Conservation (phyloP, 2,888 invertebrate genomes). For the Crioceris asparagi region DNA sequence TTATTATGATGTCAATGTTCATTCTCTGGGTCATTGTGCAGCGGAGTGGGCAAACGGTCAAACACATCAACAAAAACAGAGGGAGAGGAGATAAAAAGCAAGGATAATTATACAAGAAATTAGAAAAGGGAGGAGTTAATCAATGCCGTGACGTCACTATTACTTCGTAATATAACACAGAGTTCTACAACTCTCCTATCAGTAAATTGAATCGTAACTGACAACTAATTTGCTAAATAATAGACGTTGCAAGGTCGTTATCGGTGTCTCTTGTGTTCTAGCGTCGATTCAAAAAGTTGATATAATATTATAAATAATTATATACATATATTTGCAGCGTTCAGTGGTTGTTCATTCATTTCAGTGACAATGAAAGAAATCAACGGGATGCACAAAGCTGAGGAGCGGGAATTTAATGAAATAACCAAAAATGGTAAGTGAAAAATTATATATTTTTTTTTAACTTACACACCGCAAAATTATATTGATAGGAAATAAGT, state of each 20-base stretch:
- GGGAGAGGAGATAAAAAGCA: slow-evolving; percentile 22
- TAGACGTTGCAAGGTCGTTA: background rate
- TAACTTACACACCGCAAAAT: too few species aligned
- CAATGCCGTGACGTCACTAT: slow-evolving; percentile 30
- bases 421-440: too few species aligned
- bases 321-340: slow-evolving; percentile 3
- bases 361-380: slow-evolving; percentile 3
- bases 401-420: too few species aligned
- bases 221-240: background rate
- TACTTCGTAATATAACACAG: slow-evolving; percentile 27
- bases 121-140: slow-evolving; percentile 30
- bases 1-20: too few species aligned
- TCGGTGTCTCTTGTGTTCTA: background rate
- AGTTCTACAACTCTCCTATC: slow-evolving; percentile 19
- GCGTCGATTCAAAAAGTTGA: slow-evolving; percentile 6
- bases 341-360: background rate
- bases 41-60: slow-evolving; percentile 13
- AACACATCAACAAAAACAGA: slow-evolving; percentile 13
- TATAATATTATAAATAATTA: slow-evolving; percentile 4
- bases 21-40: slow-evolving; percentile 12
- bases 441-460: too few species aligned
- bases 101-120: slow-evolving; percentile 25
- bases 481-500: too few species aligned
- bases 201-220: slow-evolving; percentile 14
- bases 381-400: background rate